phyloP scores from a whole-genome alignment of 1,140 invertebrate species.

The Drosophila pectinifera region DNA sequence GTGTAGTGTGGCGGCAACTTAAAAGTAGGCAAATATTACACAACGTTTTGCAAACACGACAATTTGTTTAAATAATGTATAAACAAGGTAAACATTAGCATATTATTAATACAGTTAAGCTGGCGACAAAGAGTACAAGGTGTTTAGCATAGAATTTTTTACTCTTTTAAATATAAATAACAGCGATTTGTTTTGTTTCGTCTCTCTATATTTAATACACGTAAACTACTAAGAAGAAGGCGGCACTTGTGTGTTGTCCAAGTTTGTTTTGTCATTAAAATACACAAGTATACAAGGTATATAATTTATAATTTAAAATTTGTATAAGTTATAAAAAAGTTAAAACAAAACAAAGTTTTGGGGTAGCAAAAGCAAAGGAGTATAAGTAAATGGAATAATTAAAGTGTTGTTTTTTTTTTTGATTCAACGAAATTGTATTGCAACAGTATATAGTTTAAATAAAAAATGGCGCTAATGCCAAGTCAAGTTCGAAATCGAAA shows the following conservation, averaged over 20 bases:
- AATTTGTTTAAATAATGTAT: constrained; percentile 72
- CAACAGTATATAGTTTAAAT: constrained; percentile 59
- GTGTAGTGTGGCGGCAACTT: constrained; percentile 68
- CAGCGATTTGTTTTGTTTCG: constrained; percentile 41
- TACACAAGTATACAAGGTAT: constrained; percentile 29
- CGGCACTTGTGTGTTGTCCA: constrained; percentile 57
- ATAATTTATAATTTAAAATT: constrained; percentile 33
- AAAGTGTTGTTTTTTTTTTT: constrained; percentile 13
- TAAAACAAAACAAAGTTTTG: constrained; percentile 55
- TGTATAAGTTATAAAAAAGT: constrained; percentile 34
- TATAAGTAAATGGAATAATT: constrained; percentile 30
- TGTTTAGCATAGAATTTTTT: constrained; percentile 48
- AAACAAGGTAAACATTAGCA: constrained; percentile 81
- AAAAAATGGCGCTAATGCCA: constrained; percentile 53
- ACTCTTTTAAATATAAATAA: constrained; percentile 75
- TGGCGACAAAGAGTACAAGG: constrained; percentile 74
- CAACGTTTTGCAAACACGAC: constrained; percentile 76
- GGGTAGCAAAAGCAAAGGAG: constrained; percentile 59
- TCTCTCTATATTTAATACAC: constrained; percentile 60
- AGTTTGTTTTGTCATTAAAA: constrained; percentile 59
- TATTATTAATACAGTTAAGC: constrained; percentile 80
- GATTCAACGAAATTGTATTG: constrained; percentile 59
- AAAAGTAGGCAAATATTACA: constrained; percentile 83
- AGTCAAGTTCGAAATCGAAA: constrained; percentile 18
- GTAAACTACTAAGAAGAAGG: constrained; percentile 70